Conservation (phyloP, 2,888 invertebrate genomes). For the Drosophila greeni region DNA sequence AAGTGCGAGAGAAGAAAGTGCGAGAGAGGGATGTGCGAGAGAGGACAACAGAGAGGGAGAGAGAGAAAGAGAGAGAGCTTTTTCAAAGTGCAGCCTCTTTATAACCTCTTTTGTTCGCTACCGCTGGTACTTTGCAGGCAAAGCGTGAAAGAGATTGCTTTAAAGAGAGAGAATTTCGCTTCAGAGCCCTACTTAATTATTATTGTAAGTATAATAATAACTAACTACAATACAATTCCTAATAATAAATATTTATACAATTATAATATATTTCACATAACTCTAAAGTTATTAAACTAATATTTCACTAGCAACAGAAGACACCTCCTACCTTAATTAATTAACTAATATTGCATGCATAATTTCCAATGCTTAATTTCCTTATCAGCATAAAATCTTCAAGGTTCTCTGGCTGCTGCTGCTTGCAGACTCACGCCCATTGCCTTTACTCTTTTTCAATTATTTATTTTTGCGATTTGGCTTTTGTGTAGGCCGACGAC, state of each 20-base stretch:
- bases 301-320: not conserved
- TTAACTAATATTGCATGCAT: not conserved
- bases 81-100: no score
- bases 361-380: constrained; percentile 11
- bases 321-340: not conserved
- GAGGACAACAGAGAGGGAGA: no score
- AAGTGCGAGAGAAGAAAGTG: not conserved
- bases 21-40: not conserved
- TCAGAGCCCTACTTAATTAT: no score
- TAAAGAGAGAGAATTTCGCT: not conserved
- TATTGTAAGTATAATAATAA: no score
- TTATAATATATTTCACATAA: not conserved
- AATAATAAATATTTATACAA: not conserved
- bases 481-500: constrained; percentile 55
- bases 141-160: not conserved
- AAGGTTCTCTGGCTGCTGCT: not conserved
- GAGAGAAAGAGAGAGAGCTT: no score
- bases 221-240: not conserved
- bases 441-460: constrained; percentile 28
- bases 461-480: constrained; percentile 43
- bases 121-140: not conserved
- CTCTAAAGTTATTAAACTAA: not conserved
- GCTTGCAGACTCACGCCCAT: constrained; percentile 28
- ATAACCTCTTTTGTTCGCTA: not conserved
- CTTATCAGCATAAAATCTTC: constrained; percentile 13